phyloP scores from a whole-genome alignment of 2,888 invertebrate genomes.

The Ichneumoninae sp. region DNA sequence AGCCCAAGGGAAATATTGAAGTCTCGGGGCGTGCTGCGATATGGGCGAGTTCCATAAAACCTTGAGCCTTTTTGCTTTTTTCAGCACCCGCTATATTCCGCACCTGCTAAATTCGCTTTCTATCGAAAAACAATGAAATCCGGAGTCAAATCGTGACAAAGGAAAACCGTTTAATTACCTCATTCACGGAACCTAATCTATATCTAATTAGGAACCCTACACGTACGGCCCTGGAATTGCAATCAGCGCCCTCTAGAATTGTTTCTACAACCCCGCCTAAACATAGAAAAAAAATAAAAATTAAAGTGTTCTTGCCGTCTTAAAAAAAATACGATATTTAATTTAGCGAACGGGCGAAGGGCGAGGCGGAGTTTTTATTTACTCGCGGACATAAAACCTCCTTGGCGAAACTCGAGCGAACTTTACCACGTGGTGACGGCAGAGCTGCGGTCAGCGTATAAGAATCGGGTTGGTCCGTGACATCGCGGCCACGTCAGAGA shows the following conservation, averaged over 20 bases:
- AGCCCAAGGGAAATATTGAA: constrained; percentile 55
- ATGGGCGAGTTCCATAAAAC: neutral
- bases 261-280: too few species aligned
- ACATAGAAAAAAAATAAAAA: too few species aligned
- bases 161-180: too few species aligned
- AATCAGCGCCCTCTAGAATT: too few species aligned
- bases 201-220: too few species aligned
- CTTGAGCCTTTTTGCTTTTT: neutral
- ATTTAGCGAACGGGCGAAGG: too few species aligned
- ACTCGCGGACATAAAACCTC: neutral
- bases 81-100: neutral
- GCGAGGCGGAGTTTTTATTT: neutral
- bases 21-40: constrained; percentile 25
- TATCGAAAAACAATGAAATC: neutral
- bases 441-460: constrained; percentile 3
- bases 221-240: too few species aligned
- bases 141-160: too few species aligned
- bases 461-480: constrained; percentile 30
- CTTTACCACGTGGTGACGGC: constrained; percentile 35
- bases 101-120: neutral
- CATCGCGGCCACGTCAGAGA: constrained; percentile 57
- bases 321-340: too few species aligned
- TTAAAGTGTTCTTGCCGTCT: too few species aligned
- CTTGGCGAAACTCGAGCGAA: constrained; percentile 1
- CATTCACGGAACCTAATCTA: too few species aligned